Evolutionary conservation across 2,797 vertebrate genomes (phyloP), one percentile per base, ranked within the genome.

Genomic region (Semaprochilodus insignis): DNA sequence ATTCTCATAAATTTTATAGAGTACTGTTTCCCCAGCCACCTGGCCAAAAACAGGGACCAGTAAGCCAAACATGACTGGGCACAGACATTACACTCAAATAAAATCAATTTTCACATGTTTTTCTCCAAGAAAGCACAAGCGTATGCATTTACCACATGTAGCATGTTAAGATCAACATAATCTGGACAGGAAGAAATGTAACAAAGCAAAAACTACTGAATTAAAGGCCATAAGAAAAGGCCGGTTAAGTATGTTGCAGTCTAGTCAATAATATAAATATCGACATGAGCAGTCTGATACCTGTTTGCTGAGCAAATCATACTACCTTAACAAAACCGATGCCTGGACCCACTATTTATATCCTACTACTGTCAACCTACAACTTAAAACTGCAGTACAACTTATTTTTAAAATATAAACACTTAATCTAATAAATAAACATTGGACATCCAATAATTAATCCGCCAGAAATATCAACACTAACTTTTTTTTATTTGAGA

Each of bases 1-100:
- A 81, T 57, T 77, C 74, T 65, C 65, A 73, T 65, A 70, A 51
- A 66, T 84, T 73, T 81, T 81, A 72, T 67, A 75, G n/a, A 75
- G 55, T 25, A 76, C 66, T 0, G 54, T 76, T 75, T 72, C 57
- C 52, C 31, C 13, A 84, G 66, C 19, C 82, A 84, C 72, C 77
- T 82, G 81, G 81, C 74, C 74, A 82, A 83, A 80, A 51, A 54
- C 77, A 70, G 55, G 67, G 48, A 48, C 51, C 13, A 8, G 40
- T 69, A 31, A 60, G 77, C 60, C 63, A 79, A 74, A 62, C 77
- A 70, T 54, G 65, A n/a, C 65, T 57, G 67, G 55, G 44, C 75
- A 11, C 48, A 2, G 48, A 63, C 72, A 27, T 27, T 27, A 44
- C 10, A 51, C 65, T 15, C 78, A 70, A 59, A 73, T 77, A 73